Conservation (phyloP, 2,113 vertebrate genomes). For the Stigmatopora argus region DNA sequence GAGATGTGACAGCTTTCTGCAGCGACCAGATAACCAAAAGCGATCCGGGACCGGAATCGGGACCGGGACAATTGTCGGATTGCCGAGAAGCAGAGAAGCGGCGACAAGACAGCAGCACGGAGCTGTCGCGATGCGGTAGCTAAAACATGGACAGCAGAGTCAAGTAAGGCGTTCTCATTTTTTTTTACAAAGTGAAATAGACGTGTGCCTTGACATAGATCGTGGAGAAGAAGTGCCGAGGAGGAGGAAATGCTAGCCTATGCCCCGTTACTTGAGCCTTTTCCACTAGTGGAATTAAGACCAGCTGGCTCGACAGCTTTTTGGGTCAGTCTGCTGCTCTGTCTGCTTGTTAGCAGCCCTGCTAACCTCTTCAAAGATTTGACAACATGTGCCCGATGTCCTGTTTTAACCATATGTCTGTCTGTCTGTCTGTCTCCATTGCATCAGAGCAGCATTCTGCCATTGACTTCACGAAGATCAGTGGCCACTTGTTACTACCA, state of each 20-base stretch:
- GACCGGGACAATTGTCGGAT: conserved; percentile 27
- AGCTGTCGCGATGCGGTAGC: conserved; percentile 78
- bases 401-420: neutral
- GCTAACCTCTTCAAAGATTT: conserved; percentile 24
- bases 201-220: neutral
- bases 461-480: conserved; percentile 9
- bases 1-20: conserved; percentile 36
- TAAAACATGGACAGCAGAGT: conserved; percentile 84
- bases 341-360: conserved; percentile 46
- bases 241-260: conserved; percentile 29
- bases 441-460: neutral
- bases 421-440: neutral
- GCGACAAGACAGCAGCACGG: conserved; percentile 45
- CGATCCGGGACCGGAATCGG: conserved; percentile 16
- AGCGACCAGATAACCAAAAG: conserved; percentile 32
- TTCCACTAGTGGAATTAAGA: conserved; percentile 44
- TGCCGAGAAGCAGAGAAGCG: conserved; percentile 40
- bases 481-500: neutral
- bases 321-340: conserved; percentile 41
- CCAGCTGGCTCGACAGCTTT: conserved; percentile 56
- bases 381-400: conserved; percentile 8
- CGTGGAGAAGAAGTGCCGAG: conserved; percentile 13
- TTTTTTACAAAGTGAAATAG: neutral
- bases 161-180: conserved; percentile 70
- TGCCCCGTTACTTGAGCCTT: conserved; percentile 28